Evolutionary conservation across 2,888 invertebrate genomes (phyloP).

Genomic region (Linhomoeus sp.): DNA sequence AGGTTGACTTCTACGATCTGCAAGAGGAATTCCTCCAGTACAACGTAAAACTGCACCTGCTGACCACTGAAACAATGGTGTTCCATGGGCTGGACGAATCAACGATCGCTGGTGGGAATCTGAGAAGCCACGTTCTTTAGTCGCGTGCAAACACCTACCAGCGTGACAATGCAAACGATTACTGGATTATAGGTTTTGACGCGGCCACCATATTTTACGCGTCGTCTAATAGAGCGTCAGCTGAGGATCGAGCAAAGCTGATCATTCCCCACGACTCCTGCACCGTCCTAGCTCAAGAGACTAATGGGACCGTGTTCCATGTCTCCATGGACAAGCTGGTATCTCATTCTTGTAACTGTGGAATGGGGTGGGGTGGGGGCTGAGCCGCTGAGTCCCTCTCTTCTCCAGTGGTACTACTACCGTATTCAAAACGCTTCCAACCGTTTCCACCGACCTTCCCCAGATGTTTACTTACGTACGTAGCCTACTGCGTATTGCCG

Average conservation of each 20-base stretch:
- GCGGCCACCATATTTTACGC: conserved; percentile 4
- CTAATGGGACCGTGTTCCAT: conserved; percentile 43
- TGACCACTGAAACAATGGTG: conserved; percentile 53
- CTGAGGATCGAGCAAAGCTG: conserved; percentile 36
- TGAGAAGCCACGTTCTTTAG: too few species aligned
- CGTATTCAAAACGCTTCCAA: too few species aligned
- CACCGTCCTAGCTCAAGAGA: conserved; percentile 57
- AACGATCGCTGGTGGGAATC: conserved; percentile 2
- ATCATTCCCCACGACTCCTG: conserved; percentile 56
- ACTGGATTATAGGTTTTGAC: conserved; percentile 7
- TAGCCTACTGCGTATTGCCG: too few species aligned
- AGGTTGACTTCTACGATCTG: conserved; percentile 52
- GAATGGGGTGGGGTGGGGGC: background rate
- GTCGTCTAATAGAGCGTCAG: background rate
- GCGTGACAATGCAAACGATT: too few species aligned
- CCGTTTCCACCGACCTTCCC: too few species aligned
- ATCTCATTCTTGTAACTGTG: background rate
- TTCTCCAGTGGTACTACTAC: too few species aligned
- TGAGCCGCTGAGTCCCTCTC: too few species aligned
- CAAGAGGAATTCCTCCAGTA: conserved; percentile 60
- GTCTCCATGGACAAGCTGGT: too few species aligned
- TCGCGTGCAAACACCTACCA: too few species aligned
- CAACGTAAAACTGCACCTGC: conserved; percentile 55
- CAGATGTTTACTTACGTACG: too few species aligned
- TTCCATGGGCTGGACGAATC: conserved; percentile 23